Evolutionary conservation across 2,113 vertebrate species (phyloP), one percentile per base, ranked within the genome.

Genomic region (Ceyx margarethae): DNA sequence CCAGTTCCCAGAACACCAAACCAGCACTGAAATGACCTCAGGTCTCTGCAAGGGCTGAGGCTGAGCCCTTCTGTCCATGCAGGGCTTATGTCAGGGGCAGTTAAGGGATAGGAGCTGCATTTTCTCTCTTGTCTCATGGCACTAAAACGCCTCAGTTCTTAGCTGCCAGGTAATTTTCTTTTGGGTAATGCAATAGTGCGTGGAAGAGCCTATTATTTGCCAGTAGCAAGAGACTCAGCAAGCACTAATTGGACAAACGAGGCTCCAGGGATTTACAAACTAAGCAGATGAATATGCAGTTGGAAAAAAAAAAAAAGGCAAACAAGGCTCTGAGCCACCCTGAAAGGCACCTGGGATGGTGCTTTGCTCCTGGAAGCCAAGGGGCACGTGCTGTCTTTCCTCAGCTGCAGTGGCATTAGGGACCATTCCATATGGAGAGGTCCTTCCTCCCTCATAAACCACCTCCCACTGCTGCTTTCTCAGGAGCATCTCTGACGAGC

Each of bases 221-320:
- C 58, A 33, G 80, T 5, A 78, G 94, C 86, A 53, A 90, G 92
- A 95, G 91, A 51, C 92, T 91, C 78, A 69, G 92, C 45, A 11
- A 93, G 81, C 58, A 87, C 92, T 96, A 96, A 95, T 94, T 93
- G 92, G 94, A 95, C 95, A 95, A 92, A 92, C 1, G 84, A 96
- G 95, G 81, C 95, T 71, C 87, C 26, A 5, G 95, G 91, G 95
- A 89, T 91, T 94, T 92, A 77, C 84, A 71, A 76, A 77, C 71
- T 56, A 83, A 96, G 66, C 87, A 92, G 78, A 94, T 94, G 92
- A 94, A 95, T 77, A 67, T 87, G 89, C 74, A 89, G 19, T 14
- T 28, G 75, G 78, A 84, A 67, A 81, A 62, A 21, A 35, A 35
- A 85, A 73, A 90, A 90, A 87, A 76, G 76, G 81, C 95, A 94